phyloP scores from a whole-genome alignment of 2,888 invertebrate genomes.

The Pyrrhosoma nymphula region DNA sequence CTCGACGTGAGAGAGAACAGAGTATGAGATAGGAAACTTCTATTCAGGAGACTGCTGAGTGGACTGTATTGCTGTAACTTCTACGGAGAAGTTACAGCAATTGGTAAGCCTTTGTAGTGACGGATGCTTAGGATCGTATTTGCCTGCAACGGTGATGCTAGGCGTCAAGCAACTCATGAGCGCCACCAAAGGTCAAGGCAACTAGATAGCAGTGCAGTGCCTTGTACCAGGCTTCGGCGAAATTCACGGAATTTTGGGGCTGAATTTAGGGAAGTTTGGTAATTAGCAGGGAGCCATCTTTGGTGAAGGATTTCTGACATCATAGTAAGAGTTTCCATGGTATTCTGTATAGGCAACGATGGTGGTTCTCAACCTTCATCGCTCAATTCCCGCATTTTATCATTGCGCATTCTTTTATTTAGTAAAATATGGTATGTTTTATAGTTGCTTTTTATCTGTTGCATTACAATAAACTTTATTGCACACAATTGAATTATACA shows the following conservation, averaged over 20 bases:
- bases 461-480: too few species aligned
- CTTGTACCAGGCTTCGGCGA: not conserved
- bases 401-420: too few species aligned
- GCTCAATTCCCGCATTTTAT: too few species aligned
- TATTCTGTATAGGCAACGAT: too few species aligned
- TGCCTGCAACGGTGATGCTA: not conserved
- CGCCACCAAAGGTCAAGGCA: not conserved
- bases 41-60: too few species aligned
- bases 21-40: not conserved
- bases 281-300: not conserved
- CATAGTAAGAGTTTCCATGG: too few species aligned
- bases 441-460: too few species aligned
- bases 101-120: not conserved
- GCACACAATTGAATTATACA: too few species aligned
- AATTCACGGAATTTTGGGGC: not conserved
- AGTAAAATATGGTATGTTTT: too few species aligned
- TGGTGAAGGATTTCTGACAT: not conserved
- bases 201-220: not conserved
- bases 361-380: too few species aligned
- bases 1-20: not conserved
- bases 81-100: not conserved
- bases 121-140: not conserved
- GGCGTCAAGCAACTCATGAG: not conserved
- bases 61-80: too few species aligned
- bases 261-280: not conserved